phyloP scores from a whole-genome alignment of 1,140 invertebrate species.

The Zaprionus nigranus region DNA sequence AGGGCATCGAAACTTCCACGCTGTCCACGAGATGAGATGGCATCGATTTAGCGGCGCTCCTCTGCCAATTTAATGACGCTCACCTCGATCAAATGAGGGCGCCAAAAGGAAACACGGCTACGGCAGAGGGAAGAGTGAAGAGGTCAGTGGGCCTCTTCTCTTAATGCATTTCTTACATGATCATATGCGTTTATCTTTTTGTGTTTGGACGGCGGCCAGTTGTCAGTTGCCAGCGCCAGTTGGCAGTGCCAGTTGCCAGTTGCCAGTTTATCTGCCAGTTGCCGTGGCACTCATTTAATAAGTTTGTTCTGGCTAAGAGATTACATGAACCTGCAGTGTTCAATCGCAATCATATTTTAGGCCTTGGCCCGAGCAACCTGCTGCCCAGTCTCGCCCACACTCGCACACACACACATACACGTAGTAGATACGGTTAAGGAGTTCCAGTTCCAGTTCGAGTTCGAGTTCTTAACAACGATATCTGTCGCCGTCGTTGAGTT shows the following conservation, averaged over 20 bases:
- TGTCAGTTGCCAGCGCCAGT: not conserved
- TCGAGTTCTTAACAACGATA: conserved; percentile 31
- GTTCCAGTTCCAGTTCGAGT: conserved; percentile 25
- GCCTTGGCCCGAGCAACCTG: conserved; percentile 32
- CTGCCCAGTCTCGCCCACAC: conserved; percentile 16
- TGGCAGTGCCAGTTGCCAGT: conserved; percentile 39
- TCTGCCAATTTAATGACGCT: conserved; percentile 76
- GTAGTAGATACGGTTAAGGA: not conserved
- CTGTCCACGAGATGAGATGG: conserved; percentile 35
- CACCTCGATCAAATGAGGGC: conserved; percentile 7
- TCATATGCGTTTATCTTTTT: conserved; percentile 81
- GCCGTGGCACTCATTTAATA: conserved; percentile 81
- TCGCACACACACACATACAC: conserved; percentile 15
- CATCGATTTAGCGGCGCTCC: conserved; percentile 73
- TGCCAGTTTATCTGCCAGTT: conserved; percentile 48
- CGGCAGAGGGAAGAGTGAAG: not conserved
- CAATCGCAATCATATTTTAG: conserved; percentile 81
- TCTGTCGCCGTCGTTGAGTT: conserved; percentile 42
- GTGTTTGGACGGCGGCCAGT: conserved; percentile 61
- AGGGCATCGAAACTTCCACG: conserved; percentile 44
- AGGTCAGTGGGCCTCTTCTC: conserved; percentile 20
- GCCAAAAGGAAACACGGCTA: conserved; percentile 8
- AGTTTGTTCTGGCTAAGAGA: conserved; percentile 83
- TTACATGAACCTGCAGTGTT: conserved; percentile 84
- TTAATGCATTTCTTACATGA: conserved; percentile 83